A percentile compares a stretch with the other conserved stretches of the same genome.
Conservation (phyloP, 2,113 vertebrate genomes). For the Gymnogyps californianus region DNA sequence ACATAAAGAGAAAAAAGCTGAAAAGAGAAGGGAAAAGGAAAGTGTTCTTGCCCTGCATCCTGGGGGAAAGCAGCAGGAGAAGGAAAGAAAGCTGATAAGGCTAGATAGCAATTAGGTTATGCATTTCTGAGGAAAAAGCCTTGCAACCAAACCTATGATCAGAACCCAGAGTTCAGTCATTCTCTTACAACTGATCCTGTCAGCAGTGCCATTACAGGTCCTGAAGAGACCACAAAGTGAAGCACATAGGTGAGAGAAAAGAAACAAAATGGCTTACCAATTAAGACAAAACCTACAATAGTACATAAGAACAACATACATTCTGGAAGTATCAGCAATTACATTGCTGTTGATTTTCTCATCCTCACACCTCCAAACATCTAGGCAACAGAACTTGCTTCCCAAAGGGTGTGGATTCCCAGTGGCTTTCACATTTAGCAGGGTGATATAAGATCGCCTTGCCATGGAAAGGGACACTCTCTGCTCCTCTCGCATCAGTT, state of each 20-base stretch:
- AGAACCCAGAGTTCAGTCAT: background rate
- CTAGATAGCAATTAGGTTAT: background rate
- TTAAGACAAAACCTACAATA: background rate
- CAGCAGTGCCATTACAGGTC: background rate
- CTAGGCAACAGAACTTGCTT: background rate
- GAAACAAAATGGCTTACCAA: background rate
- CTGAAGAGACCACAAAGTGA: background rate
- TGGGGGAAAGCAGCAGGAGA: background rate
- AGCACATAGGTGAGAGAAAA: background rate
- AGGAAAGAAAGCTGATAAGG: background rate
- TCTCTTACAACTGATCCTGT: background rate
- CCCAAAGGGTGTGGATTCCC: background rate
- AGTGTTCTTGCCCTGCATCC: background rate
- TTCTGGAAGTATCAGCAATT: background rate
- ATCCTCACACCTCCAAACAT: background rate
- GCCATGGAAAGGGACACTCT: background rate
- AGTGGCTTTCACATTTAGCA: background rate
- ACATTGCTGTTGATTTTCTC: background rate
- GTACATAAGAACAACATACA: background rate
- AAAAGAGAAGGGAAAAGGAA: background rate
- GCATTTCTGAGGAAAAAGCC: background rate
- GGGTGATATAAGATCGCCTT: background rate
- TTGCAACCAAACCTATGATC: background rate
- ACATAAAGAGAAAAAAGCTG: background rate
- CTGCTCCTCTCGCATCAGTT: background rate